Percentiles rank a stretch among this genome's conserved stretches.
These are phyloP conservation scores for Paradoxurus hermaphroditus DNA, from an alignment of 2,113 vertebrate genomes.

Conservation along the genomic window DNA sequence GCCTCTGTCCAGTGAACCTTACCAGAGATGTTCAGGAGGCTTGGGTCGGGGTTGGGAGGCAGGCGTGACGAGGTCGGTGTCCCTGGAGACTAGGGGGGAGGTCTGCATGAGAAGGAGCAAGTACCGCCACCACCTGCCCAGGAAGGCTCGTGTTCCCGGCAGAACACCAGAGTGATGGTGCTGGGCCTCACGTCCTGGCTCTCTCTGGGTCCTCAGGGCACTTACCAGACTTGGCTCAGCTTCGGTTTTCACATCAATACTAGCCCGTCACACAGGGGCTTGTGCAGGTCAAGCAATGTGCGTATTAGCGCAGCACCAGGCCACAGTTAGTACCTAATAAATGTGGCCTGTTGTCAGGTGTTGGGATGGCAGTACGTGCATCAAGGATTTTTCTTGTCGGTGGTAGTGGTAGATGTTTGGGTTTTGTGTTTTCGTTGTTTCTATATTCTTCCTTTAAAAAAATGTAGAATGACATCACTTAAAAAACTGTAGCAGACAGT, in stretches of 20 bases:
- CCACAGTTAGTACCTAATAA: background rate
- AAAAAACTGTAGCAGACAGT: background rate
- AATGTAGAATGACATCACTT: background rate
- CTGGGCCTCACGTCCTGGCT: background rate
- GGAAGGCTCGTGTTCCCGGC: fast-evolving
- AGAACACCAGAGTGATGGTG: too few relatives aligned
- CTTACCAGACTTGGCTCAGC: background rate
- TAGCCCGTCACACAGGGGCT: background rate
- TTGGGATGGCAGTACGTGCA: background rate
- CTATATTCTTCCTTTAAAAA: background rate
- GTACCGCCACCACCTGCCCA: background rate
- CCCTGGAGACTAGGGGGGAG: background rate
- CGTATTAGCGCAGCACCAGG: background rate
- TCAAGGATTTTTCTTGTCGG: background rate
- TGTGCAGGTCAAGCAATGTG: too few relatives aligned
- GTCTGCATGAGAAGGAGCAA: background rate
- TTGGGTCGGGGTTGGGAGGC: background rate
- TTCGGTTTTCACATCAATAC: background rate
- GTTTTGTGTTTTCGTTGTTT: background rate
- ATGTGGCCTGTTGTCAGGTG: background rate
- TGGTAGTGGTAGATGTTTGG: background rate
- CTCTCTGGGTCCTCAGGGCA: background rate
- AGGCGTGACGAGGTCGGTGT: too few relatives aligned
- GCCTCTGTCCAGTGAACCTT: background rate
- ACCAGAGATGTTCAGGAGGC: background rate